Conservation (phyloP, 2,797 vertebrate genomes). For the Acipenser ruthenus region DNA sequence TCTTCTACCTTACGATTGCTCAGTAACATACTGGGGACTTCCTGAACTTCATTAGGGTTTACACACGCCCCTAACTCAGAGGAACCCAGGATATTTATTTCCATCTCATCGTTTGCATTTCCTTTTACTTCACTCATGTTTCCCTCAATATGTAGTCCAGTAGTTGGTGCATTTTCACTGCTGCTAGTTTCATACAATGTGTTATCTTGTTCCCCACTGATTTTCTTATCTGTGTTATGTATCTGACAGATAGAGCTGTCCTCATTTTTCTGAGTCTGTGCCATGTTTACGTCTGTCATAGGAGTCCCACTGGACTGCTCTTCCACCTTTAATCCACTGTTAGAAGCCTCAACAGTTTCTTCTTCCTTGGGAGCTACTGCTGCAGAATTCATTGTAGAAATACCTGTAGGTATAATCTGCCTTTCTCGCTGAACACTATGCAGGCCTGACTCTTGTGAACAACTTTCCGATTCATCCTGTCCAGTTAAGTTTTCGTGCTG, state of each 20-base stretch:
- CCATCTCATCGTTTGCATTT: too few species aligned
- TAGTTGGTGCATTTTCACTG: conserved; percentile 26
- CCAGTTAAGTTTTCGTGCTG: conserved; percentile 52
- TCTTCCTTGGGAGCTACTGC: conserved; percentile 50
- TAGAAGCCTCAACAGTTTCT: conserved; percentile 53
- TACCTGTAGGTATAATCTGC: conserved; percentile 59
- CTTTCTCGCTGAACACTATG: conserved; percentile 33
- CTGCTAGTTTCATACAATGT: too few species aligned
- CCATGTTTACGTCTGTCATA: conserved; percentile 25
- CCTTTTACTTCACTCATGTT: conserved; percentile 19
- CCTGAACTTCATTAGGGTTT: conserved; percentile 69
- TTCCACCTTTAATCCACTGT: conserved; percentile 59
- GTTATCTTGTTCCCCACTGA: conserved; percentile 33
- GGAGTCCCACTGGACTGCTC: conserved; percentile 50
- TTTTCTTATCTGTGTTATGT: neutral
- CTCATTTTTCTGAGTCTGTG: conserved; percentile 23
- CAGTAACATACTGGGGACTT: conserved; percentile 44
- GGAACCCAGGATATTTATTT: conserved; percentile 9
- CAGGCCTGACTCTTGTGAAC: conserved; percentile 41
- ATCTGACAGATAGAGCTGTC: neutral
- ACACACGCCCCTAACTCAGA: conserved; percentile 57
- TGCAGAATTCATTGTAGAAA: conserved; percentile 44
- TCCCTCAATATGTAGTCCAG: conserved; percentile 27
- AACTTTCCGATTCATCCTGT: conserved; percentile 37
- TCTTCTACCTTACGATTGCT: conserved; percentile 23